Evolutionary conservation across 2,113 vertebrate genomes (phyloP), one percentile per base, ranked within the genome.

Genomic region (Rhagologus leucostigma): DNA sequence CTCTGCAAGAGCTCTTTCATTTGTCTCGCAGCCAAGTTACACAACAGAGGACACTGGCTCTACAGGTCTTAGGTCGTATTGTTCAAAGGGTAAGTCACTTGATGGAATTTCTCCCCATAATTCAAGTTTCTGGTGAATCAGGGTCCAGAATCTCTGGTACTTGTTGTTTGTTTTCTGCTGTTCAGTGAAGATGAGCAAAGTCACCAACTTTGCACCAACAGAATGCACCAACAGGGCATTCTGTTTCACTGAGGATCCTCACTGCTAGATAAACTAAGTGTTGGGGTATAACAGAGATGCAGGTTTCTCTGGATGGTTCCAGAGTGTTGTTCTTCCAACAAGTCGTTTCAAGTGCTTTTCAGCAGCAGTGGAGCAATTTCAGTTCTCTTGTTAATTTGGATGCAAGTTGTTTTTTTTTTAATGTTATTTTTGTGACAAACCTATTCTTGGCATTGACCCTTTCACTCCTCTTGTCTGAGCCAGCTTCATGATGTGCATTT

Each of bases 1-100:
- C 99, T 64, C 98, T 99, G 64, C 99, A 99, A 97, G 99, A 99
- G 92, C 98, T 99, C 78, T 99, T 99, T 97, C 98, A 99, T 92
- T 97, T 99, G 94, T 99, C 98, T 60, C 99, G 99, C 44, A 99
- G 99, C 98, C 99, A 99, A 95, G 79, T 99, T 87, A 99, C 97
- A 95, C 99, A 99, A 63, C 99, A 99, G 97, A 98, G 99, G 96
- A 98, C 94, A 15, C 96, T 99, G 87, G 98, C 99, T 18, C 97
- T 99, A 57, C 98, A 98, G 79, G 99, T 99, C 68, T 96, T 99
- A 35, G 98, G 98, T 73, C 98, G 93, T 95, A 96, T 99, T 96
- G 98, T 99, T 79, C 84, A 97, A 87, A 99, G 99, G 98, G 99
- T 99, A 96, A 97, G 98, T 95, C 24, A 41, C n/a, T 78, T 62